Base-by-base conservation (phyloP, 2,888 invertebrate species). In the Drosophila austrosaltans region DNA sequence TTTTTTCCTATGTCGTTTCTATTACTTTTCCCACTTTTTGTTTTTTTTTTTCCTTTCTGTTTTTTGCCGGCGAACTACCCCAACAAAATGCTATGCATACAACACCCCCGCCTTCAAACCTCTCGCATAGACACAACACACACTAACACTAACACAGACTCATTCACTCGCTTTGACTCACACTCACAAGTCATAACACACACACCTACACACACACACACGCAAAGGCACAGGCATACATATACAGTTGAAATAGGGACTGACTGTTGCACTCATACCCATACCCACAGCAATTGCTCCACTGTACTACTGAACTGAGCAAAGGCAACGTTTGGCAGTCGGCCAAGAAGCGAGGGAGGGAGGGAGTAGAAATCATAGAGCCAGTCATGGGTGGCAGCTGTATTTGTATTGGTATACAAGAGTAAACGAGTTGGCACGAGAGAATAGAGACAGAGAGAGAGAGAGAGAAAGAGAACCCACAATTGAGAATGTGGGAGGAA, bases 261-360 rank as follows among this genome's bases (percentile, higher is more conserved):
- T 56, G 65, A 68, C 68, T 78, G 77, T 71, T 82, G 88, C 86
- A 88, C 87, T 81, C 87, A 83, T 74, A 80, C 88, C 80, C 76
- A 75, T 75, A 78, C 39, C 39, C 28, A 63, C 68, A 48, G 22
- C 48, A 48, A 48, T 48, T 88, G 83, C 79, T 87, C 89, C 79
- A 89, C 75, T 84, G 83, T 83, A 83, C 83, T 83, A 83, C 83
- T 83, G 89, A 83, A 86, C 75, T 75, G 76, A 75, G 42, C n/a
- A 20, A 48, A 53, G n/a, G 48, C 62, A 72, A 66, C 89, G 84
- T 81, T 83, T 89, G 87, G 89, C 82, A 89, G 71, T 81, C 87
- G 75, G 85, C 85, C 85, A 87, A 28, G 40, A 16, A 16, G 36
- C 39, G 57, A 32, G 10, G 25, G 44, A 2, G 57, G 40, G 40